Percentiles rank a stretch among this genome's conserved stretches.
Evolutionary conservation across 2,797 vertebrate genomes (phyloP).

Genomic region (Chelidonichthys spinosus): DNA sequence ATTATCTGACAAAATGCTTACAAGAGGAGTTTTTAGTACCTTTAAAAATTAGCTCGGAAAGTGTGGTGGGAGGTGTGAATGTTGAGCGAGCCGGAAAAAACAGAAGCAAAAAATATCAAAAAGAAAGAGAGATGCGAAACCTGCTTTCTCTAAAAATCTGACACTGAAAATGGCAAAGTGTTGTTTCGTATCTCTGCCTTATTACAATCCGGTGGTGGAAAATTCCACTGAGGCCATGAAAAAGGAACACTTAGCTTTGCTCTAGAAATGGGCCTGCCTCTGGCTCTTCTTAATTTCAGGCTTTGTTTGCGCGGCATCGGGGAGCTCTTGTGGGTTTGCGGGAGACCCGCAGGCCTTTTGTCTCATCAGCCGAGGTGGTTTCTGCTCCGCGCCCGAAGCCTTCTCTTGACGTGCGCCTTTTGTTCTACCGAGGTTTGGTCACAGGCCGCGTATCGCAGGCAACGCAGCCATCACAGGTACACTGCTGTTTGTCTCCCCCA

Average conservation of each 20-base stretch:
- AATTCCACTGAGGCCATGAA: conserved; percentile 72
- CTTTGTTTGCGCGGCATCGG: conserved; percentile 82
- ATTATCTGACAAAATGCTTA: conserved; percentile 60
- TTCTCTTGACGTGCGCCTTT: conserved; percentile 68
- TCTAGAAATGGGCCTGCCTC: conserved; percentile 77
- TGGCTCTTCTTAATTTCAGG: conserved; percentile 84
- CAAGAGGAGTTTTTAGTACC: conserved; percentile 52
- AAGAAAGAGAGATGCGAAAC: conserved; percentile 25
- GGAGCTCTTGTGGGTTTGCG: conserved; percentile 77
- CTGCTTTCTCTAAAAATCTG: conserved; percentile 54
- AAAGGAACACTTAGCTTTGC: conserved; percentile 77
- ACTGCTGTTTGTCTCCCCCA: conserved; percentile 54
- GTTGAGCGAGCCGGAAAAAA: conserved; percentile 35
- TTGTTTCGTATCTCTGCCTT: conserved; percentile 48
- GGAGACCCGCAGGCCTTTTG: conserved; percentile 81
- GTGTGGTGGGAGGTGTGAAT: conserved; percentile 66
- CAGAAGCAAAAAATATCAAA: conserved; percentile 12
- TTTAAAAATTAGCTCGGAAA: conserved; percentile 66
- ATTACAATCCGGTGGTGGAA: conserved; percentile 60
- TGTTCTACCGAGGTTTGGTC: conserved; percentile 79
- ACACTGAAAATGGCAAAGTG: conserved; percentile 57
- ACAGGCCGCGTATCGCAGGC: conserved; percentile 76
- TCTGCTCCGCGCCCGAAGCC: conserved; percentile 77
- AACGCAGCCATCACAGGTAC: conserved; percentile 71
- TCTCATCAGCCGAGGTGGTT: conserved; percentile 77